phyloP scores from a whole-genome alignment of 2,113 vertebrate species.

The Monopterus albus region DNA sequence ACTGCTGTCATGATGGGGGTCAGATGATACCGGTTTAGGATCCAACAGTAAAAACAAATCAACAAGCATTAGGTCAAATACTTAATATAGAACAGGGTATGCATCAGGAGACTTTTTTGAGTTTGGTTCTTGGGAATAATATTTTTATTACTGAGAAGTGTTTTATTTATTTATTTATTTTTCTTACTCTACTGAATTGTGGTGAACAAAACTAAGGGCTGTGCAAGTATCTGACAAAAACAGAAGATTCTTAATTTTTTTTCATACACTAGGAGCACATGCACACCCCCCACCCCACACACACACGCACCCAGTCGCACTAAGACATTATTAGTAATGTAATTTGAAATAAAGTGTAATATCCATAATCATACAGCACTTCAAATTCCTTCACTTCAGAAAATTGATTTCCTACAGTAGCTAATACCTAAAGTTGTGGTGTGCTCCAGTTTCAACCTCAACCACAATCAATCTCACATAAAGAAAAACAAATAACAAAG shows the following conservation, averaged over 20 bases:
- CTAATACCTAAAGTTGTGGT: background rate
- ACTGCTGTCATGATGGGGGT: conserved; percentile 17
- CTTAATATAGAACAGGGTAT: background rate
- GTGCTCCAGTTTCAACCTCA: background rate
- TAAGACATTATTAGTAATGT: too few relatives aligned
- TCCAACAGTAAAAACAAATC: background rate
- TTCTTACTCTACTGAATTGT: conserved; percentile 21
- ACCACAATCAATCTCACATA: background rate
- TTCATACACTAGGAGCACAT: conserved; percentile 6
- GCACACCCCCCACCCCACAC: background rate
- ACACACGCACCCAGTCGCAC: too few relatives aligned
- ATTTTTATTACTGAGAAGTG: conserved; percentile 44
- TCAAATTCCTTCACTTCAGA: background rate
- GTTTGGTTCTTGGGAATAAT: conserved; percentile 6
- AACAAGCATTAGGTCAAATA: conserved; percentile 31
- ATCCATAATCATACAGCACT: background rate
- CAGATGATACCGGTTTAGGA: conserved; percentile 29
- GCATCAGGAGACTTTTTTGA: conserved; percentile 30
- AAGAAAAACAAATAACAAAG: background rate
- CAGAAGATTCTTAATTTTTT: conserved; percentile 41
- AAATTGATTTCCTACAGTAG: background rate
- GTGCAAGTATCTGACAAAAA: conserved; percentile 29
- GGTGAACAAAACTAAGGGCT: conserved; percentile 15
- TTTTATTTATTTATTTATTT: too few relatives aligned
- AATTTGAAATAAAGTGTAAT: background rate